Evolutionary conservation across 1,140 invertebrate species (phyloP), one percentile per base, ranked within the genome.

Genomic region (Apolygus lucorum): DNA sequence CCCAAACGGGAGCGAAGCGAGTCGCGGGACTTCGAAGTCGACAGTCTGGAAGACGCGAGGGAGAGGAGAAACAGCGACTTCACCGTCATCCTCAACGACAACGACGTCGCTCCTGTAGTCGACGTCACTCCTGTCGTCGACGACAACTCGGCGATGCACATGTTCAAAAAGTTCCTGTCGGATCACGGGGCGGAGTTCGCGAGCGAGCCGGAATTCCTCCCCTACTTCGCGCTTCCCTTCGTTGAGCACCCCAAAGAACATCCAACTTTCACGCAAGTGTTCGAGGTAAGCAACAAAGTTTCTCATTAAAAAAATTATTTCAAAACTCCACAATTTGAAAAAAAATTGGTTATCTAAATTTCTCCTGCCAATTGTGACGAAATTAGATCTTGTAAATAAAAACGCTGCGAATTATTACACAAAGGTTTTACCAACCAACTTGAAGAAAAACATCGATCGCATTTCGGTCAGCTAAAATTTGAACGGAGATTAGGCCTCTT

Each of bases 181-280:
- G 82, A 79, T 0, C 77, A 79, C 73, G 84, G 84, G 65, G 76
- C 79, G 8, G 76, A 79, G 52, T 78, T 85, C 17, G 83, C 83
- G 66, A 77, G 82, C 66, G 83, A 83, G 52, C 79, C 78, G 67
- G 83, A 86, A 72, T 82, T 85, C 68, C 73, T 84, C 67, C 80
- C 82, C 4, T 85, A 80, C 73, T 86, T 84, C 75, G 84, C 84
- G 34, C 74, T 87, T 26, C 84, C 84, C 0, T 85, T 82, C 75
- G 81, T 85, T 22, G 78, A 79, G 29, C 79, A 83, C 74, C 83
- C 84, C n/a, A 78, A 79, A 69, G 73, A 78, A 27, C 83, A 86
- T 76, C 81, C 82, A 2, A 81, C 82, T 29, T 84, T 85, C 72
- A 78, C 78, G 65, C 79, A 84, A 70, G 71, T 86, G 34, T 86